Conservation (phyloP, 2,797 vertebrate species). For the Thripadectes ignobilis region DNA sequence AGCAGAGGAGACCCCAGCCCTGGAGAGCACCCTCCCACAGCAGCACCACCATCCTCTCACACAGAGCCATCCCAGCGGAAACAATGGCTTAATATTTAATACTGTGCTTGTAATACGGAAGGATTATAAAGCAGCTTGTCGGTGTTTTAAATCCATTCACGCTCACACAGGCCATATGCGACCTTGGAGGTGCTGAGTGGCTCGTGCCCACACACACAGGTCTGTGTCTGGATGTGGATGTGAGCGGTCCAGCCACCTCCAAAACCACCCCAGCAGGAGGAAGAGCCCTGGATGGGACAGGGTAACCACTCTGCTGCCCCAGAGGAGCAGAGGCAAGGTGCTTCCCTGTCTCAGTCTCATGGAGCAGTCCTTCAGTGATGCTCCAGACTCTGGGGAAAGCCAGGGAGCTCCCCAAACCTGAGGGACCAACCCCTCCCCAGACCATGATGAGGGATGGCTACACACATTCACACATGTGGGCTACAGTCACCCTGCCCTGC, state of each 20-base stretch:
- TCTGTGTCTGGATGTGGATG: rapidly evolving
- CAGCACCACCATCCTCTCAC: not conserved
- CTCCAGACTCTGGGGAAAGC: not conserved
- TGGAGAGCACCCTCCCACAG: rapidly evolving
- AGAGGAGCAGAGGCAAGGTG: not conserved
- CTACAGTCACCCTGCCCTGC: not conserved
- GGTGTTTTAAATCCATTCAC: not conserved
- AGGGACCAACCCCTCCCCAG: not conserved
- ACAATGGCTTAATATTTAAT: constrained; percentile 2
- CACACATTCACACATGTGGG: rapidly evolving
- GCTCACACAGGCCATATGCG: rapidly evolving
- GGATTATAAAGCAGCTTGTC: constrained; percentile 32
- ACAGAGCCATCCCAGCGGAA: not conserved
- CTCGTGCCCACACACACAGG: rapidly evolving
- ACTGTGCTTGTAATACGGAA: not conserved
- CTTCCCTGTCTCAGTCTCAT: not conserved
- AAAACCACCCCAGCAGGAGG: not conserved
- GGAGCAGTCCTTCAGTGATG: not conserved
- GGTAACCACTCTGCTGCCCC: not conserved
- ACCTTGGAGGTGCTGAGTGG: not conserved
- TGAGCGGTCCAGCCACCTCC: rapidly evolving
- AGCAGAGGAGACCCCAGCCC: not conserved
- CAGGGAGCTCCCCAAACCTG: not conserved
- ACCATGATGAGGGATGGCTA: rapidly evolving
- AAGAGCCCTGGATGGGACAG: not conserved